Evolutionary conservation across 2,113 vertebrate genomes (phyloP).

Genomic region (Elanus axillaris): DNA sequence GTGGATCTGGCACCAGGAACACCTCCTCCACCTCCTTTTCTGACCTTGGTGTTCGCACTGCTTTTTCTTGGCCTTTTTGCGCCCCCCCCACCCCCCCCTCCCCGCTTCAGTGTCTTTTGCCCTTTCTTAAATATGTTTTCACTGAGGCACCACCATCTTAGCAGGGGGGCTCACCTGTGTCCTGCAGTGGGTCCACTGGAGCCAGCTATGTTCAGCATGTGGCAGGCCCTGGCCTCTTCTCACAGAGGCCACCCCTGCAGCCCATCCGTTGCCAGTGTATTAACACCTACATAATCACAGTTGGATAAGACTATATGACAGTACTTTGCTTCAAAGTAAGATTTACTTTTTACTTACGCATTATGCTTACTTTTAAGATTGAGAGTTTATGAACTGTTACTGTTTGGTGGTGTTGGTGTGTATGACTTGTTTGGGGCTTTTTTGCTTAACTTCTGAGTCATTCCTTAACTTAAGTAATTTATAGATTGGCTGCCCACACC

Average conservation of each 20-base stretch:
- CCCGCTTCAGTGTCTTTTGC: neutral
- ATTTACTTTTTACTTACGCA: neutral
- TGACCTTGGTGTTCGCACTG: neutral
- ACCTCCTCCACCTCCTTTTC: neutral
- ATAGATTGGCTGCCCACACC: neutral
- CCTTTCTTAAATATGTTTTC: neutral
- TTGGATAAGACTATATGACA: neutral
- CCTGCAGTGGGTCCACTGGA: rapidly evolving
- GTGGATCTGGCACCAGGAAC: rapidly evolving
- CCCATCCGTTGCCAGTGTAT: neutral
- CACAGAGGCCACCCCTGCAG: neutral
- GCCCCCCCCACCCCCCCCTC: too few species aligned
- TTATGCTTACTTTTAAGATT: neutral
- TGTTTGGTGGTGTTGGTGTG: neutral
- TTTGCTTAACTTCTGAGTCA: neutral
- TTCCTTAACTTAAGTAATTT: neutral
- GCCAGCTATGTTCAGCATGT: neutral
- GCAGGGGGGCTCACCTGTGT: neutral
- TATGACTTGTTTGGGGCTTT: neutral
- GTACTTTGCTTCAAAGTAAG: neutral
- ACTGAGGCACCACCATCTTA: neutral
- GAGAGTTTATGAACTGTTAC: neutral
- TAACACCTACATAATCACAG: neutral
- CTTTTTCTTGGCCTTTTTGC: neutral
- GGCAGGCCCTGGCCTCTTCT: neutral